Evolutionary conservation across 2,797 vertebrate species (phyloP), one percentile per base, ranked within the genome.

Genomic region (Tachyglossus aculeatus): DNA sequence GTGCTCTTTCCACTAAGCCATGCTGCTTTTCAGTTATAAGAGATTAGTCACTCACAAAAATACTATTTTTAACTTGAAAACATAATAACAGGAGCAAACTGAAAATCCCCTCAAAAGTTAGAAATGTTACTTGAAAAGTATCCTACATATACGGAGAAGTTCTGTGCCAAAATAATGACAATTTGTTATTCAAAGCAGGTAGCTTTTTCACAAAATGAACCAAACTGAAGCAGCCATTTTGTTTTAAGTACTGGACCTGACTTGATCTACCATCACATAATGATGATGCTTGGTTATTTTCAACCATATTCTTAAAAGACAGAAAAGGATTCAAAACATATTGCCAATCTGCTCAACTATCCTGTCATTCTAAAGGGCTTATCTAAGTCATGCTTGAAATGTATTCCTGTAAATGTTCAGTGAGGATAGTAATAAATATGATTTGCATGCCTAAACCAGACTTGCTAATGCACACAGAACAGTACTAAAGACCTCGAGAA

Each of bases 1-100:
- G n/a, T n/a, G n/a, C n/a, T n/a, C n/a, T n/a, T n/a, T n/a, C n/a
- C n/a, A n/a, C n/a, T n/a, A n/a, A n/a, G n/a, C n/a, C n/a, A n/a
- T n/a, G n/a, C n/a, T n/a, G n/a, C n/a, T n/a, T n/a, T n/a, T n/a
- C n/a, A n/a, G n/a, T n/a, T 33, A 29, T 47, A n/a, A 60, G 67
- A 75, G 65, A 39, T 24, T n/a, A 55, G 34, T 11, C 13, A 4
- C 2, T 18, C n/a, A 2, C 3, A 18, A 9, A 1, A 16, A 31
- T n/a, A 16, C 7, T 21, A 7, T 32, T 39, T 65, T 58, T 63
- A 77, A 69, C 58, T 67, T 55, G 27, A 41, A 77, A 80, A 70
- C 41, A 16, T 19, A 67, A 63, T 74, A 72, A 67, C 33, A 3
- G 10, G n/a, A 66, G 54, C 29, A 67, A 55, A 69, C 52, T n/a